These are phyloP conservation scores for Epicampocera succincta DNA, from an alignment of 2,888 invertebrate species.

Conservation along the genomic window DNA sequence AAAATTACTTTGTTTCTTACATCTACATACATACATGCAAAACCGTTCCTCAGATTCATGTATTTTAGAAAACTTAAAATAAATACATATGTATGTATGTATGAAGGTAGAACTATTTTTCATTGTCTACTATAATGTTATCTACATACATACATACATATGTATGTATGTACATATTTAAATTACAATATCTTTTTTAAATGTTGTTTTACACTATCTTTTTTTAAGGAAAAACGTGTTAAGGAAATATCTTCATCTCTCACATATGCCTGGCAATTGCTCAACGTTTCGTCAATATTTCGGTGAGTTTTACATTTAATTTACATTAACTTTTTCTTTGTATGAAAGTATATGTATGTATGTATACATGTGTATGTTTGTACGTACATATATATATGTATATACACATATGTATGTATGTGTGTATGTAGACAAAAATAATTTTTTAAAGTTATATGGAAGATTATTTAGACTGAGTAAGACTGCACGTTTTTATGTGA, in stretches of 20 bases:
- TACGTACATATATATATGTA: neutral
- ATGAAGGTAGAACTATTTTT: too few species aligned
- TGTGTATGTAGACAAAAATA: too few species aligned
- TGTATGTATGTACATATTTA: neutral
- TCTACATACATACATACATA: neutral
- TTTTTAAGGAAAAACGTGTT: slow-evolving; percentile 85
- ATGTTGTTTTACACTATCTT: neutral
- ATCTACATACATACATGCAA: too few species aligned
- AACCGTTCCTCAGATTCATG: neutral
- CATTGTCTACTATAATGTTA: slow-evolving; percentile 3
- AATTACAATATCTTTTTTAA: neutral
- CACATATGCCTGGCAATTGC: slow-evolving; percentile 85
- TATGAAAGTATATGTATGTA: too few species aligned
- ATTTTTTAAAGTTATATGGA: neutral
- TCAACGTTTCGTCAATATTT: slow-evolving; percentile 85
- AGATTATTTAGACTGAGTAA: neutral
- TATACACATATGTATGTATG: neutral
- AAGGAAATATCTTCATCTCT: slow-evolving; percentile 86
- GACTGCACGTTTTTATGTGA: neutral
- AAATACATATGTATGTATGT: too few species aligned
- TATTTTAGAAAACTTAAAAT: too few species aligned
- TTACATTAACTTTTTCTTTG: neutral
- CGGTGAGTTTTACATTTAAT: slow-evolving; percentile 71
- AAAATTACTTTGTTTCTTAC: too few species aligned
- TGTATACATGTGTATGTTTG: too few species aligned